Conservation (phyloP, 2,113 vertebrate genomes). For the Campylomormyrus tamandua region DNA sequence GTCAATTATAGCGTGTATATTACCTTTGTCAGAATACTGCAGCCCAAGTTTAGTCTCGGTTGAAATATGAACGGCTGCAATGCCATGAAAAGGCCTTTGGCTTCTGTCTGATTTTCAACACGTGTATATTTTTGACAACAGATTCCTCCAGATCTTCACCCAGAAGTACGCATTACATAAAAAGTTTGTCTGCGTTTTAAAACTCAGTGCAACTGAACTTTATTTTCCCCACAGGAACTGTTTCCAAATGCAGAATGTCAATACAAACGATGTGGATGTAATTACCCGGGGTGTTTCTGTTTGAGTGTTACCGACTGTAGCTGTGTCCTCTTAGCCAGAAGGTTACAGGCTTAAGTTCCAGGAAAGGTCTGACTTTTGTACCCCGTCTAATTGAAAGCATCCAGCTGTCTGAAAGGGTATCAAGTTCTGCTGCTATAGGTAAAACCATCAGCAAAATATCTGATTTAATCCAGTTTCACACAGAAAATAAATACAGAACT, state of each 20-base stretch:
- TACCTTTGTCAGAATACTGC: not conserved
- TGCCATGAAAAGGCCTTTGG: not conserved
- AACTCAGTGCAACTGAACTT: not conserved
- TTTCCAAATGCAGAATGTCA: not conserved
- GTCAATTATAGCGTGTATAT: not conserved
- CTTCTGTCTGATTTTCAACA: not conserved
- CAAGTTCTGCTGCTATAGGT: not conserved
- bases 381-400: not conserved
- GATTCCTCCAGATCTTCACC: not conserved
- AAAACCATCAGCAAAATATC: not conserved
- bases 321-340: not conserved
- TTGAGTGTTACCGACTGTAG: not conserved
- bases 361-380: not conserved
- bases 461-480: not conserved
- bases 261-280: not conserved
- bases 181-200: not conserved
- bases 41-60: not conserved
- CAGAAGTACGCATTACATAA: not conserved
- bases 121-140: not conserved
- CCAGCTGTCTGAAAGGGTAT: not conserved
- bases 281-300: not conserved
- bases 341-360: not conserved
- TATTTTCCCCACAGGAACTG: not conserved
- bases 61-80: not conserved
- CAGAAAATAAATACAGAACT: not conserved